Conservation (phyloP, 2,113 vertebrate genomes). For the Urocynchramus pylzowi region DNA sequence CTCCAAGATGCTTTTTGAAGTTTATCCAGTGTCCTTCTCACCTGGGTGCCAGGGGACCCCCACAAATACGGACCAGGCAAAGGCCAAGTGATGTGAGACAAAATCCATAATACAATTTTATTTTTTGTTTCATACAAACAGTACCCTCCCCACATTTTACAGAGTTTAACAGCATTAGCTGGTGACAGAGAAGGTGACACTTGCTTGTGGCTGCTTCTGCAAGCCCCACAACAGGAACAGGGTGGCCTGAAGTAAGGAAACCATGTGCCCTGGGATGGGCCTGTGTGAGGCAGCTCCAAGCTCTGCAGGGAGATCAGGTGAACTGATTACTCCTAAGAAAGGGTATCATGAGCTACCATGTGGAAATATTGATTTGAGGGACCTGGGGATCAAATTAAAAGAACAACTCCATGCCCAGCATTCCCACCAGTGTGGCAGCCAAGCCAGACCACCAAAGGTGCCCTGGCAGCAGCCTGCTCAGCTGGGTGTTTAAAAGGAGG, state of each 20-base stretch:
- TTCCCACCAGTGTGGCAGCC: neutral
- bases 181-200: neutral
- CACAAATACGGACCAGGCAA: accelerated
- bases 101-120: neutral
- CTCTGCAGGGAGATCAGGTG: neutral
- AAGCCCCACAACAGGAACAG: accelerated
- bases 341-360: neutral
- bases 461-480: neutral
- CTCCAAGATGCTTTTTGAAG: neutral
- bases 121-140: neutral
- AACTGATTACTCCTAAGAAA: neutral
- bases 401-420: neutral
- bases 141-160: neutral
- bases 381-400: neutral
- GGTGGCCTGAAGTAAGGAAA: neutral
- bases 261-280: neutral
- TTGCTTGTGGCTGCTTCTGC: neutral
- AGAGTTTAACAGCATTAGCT: neutral
- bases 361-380: neutral
- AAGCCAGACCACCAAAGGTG: neutral
- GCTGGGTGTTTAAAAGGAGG: neutral
- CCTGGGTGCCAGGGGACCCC: neutral
- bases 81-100: neutral
- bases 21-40: neutral
- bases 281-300: neutral